Evolutionary conservation across 2,113 vertebrate genomes (phyloP), one percentile per base, ranked within the genome.

Genomic region (Anarrhichthys ocellatus): DNA sequence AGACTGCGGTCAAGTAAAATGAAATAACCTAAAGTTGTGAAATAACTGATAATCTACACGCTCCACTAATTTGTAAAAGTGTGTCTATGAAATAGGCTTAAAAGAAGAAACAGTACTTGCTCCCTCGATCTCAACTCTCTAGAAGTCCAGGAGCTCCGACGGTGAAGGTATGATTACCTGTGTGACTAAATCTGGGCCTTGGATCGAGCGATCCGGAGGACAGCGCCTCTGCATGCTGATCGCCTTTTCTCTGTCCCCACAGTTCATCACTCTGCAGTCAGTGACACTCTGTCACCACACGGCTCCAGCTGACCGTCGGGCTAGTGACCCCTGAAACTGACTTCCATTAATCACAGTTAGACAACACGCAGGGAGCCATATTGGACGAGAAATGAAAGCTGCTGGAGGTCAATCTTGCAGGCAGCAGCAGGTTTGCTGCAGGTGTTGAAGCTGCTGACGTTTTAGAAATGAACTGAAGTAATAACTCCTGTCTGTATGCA

Each of bases 261-360:
- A 65, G 73, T 82, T 84, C 56, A 84, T 86, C 85, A 81, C 79
- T 84, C 70, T 38, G 69, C 70, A 56, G 61, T 73, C 79, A 67
- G 52, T 62, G 77, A 74, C 82, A 74, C 69, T 36, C 82, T 46
- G 80, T 78, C 75, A 70, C 64, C 64, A 17, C 88, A 81, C 46
- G 46, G 78, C 84, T 82, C 82, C 69, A 81, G 73, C 71, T 78
- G 71, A 88, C 74, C 72, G 32, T 75, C 85, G 42, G 56, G 54
- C 76, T 61, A 73, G 34, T 82, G 85, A 89, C 81, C 87, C 76
- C 78, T 82, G 74, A 84, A 86, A 82, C 63, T 46, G 17, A 59
- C 52, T 42, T 67, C 59, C 88, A 88, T 91, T 86, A 85, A 89
- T 91, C 88, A 91, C 56, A 80, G 78, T 66, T 59, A 81, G 87